Conservation (phyloP, 2,113 vertebrate genomes). For the Calyptommatus sinebrachiatus region DNA sequence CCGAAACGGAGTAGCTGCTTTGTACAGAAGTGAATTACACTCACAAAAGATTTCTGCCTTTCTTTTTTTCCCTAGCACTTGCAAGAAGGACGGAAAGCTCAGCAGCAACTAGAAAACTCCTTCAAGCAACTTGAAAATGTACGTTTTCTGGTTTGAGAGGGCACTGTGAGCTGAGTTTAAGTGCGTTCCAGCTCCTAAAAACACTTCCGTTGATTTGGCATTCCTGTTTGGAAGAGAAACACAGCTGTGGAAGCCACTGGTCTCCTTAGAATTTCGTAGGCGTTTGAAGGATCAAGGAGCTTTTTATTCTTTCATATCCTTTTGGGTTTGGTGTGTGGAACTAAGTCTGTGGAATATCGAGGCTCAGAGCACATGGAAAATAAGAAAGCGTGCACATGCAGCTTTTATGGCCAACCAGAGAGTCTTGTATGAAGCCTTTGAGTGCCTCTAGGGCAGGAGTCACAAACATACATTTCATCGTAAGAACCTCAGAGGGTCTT, state of each 20-base stretch:
- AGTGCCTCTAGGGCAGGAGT: neutral
- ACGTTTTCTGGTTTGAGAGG: constrained; percentile 56
- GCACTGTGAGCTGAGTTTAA: neutral
- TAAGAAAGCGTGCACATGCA: neutral
- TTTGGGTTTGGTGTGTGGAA: neutral
- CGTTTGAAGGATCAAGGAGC: neutral
- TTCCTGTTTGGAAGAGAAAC: neutral
- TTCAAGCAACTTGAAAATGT: constrained; percentile 88
- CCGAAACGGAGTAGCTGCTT: neutral
- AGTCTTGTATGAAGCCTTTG: neutral
- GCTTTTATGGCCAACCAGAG: neutral
- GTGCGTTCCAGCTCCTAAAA: neutral
- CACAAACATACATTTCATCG: too few relatives aligned
- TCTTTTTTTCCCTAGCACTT: constrained; percentile 75
- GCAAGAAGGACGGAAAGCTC: constrained; percentile 83
- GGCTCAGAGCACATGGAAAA: neutral
- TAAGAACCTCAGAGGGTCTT: too few relatives aligned
- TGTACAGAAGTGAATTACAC: neutral
- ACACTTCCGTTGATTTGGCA: neutral
- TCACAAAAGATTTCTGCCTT: neutral
- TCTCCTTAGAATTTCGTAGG: neutral
- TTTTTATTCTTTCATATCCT: neutral
- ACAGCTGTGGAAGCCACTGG: neutral
- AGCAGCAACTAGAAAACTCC: constrained; percentile 84
- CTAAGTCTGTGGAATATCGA: neutral